Evolutionary conservation across 2,888 invertebrate species (phyloP).

Genomic region (Agapostemon virescens): DNA sequence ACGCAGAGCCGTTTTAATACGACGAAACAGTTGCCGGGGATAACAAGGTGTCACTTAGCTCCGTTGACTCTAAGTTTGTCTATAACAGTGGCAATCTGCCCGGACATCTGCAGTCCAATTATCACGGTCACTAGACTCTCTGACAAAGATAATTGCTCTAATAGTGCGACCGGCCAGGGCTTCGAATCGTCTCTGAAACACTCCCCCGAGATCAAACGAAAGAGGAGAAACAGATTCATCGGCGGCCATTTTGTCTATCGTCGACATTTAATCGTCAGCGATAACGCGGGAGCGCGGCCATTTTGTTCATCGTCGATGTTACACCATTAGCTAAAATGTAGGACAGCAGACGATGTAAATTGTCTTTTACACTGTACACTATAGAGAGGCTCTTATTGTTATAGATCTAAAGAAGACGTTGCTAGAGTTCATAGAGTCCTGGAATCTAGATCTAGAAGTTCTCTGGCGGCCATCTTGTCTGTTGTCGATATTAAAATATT

Average conservation of each 20-base stretch:
- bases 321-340: too few relatives aligned
- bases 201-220: not conserved
- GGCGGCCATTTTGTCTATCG: not conserved
- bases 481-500: too few relatives aligned
- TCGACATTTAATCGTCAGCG: too few relatives aligned
- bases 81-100: conserved; percentile 11
- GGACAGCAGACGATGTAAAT: too few relatives aligned
- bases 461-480: too few relatives aligned
- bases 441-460: too few relatives aligned
- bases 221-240: not conserved
- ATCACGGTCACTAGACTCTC: conserved; percentile 8
- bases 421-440: too few relatives aligned
- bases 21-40: not conserved
- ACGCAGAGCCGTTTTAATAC: not conserved
- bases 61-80: not conserved
- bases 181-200: not conserved
- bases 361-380: too few relatives aligned
- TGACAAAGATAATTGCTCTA: conserved; percentile 3
- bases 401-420: too few relatives aligned
- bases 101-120: not conserved
- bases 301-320: too few relatives aligned
- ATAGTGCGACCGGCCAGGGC: not conserved
- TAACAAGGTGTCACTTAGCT: conserved; percentile 3
- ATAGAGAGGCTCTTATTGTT: too few relatives aligned
- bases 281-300: too few relatives aligned